Percentiles rank a stretch among this genome's conserved stretches.
Evolutionary conservation across 2,888 invertebrate genomes (phyloP).

Genomic region (Cephus pygmeus): DNA sequence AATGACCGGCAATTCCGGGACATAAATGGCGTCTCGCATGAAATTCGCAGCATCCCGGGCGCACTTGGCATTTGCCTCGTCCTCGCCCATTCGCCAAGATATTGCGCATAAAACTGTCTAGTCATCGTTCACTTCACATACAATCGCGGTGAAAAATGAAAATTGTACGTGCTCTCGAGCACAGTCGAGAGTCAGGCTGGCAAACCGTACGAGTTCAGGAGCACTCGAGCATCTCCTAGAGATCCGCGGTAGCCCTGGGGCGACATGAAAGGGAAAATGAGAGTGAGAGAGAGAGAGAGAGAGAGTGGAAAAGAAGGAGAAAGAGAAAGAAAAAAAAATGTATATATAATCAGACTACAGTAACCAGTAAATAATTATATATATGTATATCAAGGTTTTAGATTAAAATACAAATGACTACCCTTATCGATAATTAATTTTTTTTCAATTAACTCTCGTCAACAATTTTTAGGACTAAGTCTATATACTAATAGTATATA

Average conservation of each 20-base stretch:
- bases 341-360: background rate
- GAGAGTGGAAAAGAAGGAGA: too few relatives aligned
- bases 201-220: conserved; percentile 11
- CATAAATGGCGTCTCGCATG: background rate
- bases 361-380: background rate
- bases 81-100: conserved; percentile 17
- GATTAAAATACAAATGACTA: too few relatives aligned
- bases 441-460: background rate
- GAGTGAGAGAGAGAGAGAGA: background rate
- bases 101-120: conserved; percentile 37
- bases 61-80: background rate
- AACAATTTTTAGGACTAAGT: background rate
- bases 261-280: background rate
- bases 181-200: conserved; percentile 18
- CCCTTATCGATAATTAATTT: too few relatives aligned
- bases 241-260: conserved; percentile 12
- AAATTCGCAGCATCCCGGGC: background rate
- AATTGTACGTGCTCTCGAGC: conserved; percentile 37
- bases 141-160: conserved; percentile 34
- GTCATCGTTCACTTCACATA: conserved; percentile 26
- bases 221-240: conserved; percentile 23
- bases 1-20: background rate
- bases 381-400: too few relatives aligned
- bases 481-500: too few relatives aligned
- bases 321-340: too few relatives aligned